Evolutionary conservation across 2,888 invertebrate genomes (phyloP).

Genomic region (Thalpophila matura): DNA sequence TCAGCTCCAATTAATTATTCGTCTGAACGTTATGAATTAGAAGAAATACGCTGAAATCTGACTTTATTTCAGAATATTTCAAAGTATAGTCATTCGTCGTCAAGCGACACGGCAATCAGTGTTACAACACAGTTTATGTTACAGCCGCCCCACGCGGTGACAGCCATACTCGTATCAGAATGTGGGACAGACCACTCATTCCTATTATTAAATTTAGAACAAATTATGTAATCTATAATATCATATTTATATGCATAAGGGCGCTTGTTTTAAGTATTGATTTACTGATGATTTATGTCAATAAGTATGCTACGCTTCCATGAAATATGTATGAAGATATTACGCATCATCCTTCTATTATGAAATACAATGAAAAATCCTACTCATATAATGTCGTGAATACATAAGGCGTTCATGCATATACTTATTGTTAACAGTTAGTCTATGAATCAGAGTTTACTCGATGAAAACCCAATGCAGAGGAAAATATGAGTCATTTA

Average conservation of each 20-base stretch:
- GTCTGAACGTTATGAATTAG: not conserved
- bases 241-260: not conserved
- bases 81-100: slow-evolving; percentile 12
- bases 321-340: slow-evolving; percentile 11
- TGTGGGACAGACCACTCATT: slow-evolving; percentile 35
- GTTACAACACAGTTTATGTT: slow-evolving; percentile 39
- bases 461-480: slow-evolving; percentile 18
- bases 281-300: slow-evolving; percentile 1
- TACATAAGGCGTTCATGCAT: slow-evolving; percentile 1
- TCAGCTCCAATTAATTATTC: slow-evolving; percentile 8
- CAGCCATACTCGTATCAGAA: slow-evolving; percentile 19
- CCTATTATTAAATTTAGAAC: slow-evolving; percentile 38
- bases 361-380: slow-evolving; percentile 8
- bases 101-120: slow-evolving; percentile 20
- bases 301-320: slow-evolving; percentile 7
- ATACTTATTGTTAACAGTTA: slow-evolving; percentile 23
- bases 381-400: slow-evolving; percentile 13
- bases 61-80: slow-evolving; percentile 1
- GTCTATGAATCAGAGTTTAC: slow-evolving; percentile 36
- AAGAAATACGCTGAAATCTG: not conserved
- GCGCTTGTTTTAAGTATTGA: not conserved
- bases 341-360: slow-evolving; percentile 23
- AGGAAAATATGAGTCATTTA: slow-evolving; percentile 45
- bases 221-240: slow-evolving; percentile 23
- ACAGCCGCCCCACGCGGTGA: slow-evolving; percentile 35